Evolutionary conservation across 2,113 vertebrate species (phyloP), one percentile per base, ranked within the genome.

Genomic region (Prolemur simus): DNA sequence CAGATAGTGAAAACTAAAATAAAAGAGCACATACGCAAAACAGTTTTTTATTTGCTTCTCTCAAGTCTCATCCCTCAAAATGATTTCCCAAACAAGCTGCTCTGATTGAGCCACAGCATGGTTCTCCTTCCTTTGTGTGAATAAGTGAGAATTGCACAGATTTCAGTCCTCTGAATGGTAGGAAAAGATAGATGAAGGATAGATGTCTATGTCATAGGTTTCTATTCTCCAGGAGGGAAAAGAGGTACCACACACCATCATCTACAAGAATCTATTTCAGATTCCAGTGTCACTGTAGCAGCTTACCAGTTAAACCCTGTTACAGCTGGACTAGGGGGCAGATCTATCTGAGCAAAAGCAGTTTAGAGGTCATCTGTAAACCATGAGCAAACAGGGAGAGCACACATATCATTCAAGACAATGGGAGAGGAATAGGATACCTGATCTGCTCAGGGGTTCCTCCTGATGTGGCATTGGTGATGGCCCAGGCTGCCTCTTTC

Each of bases 401-500:
- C 15, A 56, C 21, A 64, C 12, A 29, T 39, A 52, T 34, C 37
- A 94, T 99, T 96, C 32, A 63, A 71, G 34, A 73, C 34, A 73
- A 32, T 3, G 29, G 69, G 25, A 94, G 68, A 86, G 54, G 37
- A 87, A 37, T 34, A 13, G n/a, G 87, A 71, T 96, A 99, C 99
- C 99, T 99, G 97, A 99, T 99, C 98, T 99, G 99, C 47, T 99
- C 99, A 0, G 99, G 99, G 0, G 99, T 99, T 73, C 99, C 99
- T 97, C 99, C 99, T 1, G 99, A 99, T 0, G 99, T 99, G 52
- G 99, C 99, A 1, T 99, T 99, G 20, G 99, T 99, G 93, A 99
- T 99, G 45, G 99, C 99, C 99, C 99, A 99, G 0, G 99, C 99
- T 2, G 99, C 99, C 97, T 99, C 99, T 96, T 99, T 99, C 98